Percentiles rank a stretch among this genome's conserved stretches.
Evolutionary conservation across 2,797 vertebrate genomes (phyloP).

Genomic region (Acipenser oxyrinchus): DNA sequence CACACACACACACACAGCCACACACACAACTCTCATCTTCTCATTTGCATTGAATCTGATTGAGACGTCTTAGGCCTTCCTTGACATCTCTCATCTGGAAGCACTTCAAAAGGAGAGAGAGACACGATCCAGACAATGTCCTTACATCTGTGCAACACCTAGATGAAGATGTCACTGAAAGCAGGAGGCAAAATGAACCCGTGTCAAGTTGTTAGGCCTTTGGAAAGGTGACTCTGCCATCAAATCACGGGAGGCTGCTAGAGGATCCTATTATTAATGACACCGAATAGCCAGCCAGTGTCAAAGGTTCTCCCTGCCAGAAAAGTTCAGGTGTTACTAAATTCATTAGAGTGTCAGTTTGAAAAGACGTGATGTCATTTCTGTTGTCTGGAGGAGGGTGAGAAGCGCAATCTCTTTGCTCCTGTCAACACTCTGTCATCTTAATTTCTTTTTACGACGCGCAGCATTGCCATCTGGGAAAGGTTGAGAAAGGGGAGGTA

Average conservation of each 20-base stretch:
- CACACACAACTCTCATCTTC: conserved; percentile 24
- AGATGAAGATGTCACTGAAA: conserved; percentile 75
- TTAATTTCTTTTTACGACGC: conserved; percentile 76
- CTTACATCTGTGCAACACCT: conserved; percentile 71
- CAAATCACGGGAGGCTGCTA: conserved; percentile 65
- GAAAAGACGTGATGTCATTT: conserved; percentile 72
- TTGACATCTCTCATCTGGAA: conserved; percentile 54
- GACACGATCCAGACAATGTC: conserved; percentile 45
- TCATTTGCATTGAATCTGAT: conserved; percentile 57
- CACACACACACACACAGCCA: not conserved
- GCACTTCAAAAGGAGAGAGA: conserved; percentile 45
- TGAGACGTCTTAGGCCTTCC: conserved; percentile 55
- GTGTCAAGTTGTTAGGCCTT: conserved; percentile 81
- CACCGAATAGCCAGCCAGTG: conserved; percentile 64
- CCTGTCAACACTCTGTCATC: conserved; percentile 85
- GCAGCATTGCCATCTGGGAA: conserved; percentile 70
- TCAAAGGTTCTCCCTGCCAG: conserved; percentile 72
- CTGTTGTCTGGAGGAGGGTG: conserved; percentile 72
- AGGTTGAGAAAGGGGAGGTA: conserved; percentile 56
- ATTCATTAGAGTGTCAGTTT: conserved; percentile 89
- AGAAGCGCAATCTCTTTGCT: conserved; percentile 71
- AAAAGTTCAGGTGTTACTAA: conserved; percentile 91
- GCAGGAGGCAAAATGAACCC: conserved; percentile 78
- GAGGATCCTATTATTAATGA: conserved; percentile 83
- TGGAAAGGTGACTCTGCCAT: conserved; percentile 73